phyloP scores from a whole-genome alignment of 2,113 vertebrate species.

The Gymnogyps californianus region DNA sequence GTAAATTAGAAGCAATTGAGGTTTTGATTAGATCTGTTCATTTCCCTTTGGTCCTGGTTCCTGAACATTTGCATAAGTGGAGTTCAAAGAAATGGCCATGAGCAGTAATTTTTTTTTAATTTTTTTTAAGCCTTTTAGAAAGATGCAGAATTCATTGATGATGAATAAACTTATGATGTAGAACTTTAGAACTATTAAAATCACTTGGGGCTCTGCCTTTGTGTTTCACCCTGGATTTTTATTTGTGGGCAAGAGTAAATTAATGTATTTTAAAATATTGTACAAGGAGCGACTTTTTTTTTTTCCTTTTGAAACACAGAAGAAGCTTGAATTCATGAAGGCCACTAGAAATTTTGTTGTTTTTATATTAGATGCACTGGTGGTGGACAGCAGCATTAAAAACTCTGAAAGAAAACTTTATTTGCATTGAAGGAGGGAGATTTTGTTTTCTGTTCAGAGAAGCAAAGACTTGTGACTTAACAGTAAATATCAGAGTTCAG shows the following conservation, averaged over 20 bases:
- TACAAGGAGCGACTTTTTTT: background rate
- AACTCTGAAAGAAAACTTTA: background rate
- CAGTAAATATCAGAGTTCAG: background rate
- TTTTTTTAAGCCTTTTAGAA: background rate
- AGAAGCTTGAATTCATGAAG: background rate
- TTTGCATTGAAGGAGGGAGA: background rate
- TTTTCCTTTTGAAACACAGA: background rate
- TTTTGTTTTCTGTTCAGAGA: background rate
- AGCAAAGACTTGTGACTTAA: background rate
- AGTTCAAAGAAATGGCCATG: slow-evolving; percentile 37
- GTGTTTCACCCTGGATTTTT: background rate
- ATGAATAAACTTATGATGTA: background rate
- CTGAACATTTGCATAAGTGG: background rate
- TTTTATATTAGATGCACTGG: background rate
- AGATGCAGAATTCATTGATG: background rate
- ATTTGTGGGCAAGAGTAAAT: background rate
- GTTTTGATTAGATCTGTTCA: slow-evolving; percentile 31
- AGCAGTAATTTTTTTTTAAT: background rate
- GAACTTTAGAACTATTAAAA: background rate
- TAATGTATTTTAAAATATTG: background rate
- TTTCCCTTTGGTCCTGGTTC: slow-evolving; percentile 23
- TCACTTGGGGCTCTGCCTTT: background rate
- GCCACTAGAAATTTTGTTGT: background rate
- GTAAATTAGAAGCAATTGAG: slow-evolving; percentile 24
- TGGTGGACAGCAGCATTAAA: background rate